Base-by-base conservation (phyloP, 2,888 invertebrate genomes). In the Taphrorychus bicolor region DNA sequence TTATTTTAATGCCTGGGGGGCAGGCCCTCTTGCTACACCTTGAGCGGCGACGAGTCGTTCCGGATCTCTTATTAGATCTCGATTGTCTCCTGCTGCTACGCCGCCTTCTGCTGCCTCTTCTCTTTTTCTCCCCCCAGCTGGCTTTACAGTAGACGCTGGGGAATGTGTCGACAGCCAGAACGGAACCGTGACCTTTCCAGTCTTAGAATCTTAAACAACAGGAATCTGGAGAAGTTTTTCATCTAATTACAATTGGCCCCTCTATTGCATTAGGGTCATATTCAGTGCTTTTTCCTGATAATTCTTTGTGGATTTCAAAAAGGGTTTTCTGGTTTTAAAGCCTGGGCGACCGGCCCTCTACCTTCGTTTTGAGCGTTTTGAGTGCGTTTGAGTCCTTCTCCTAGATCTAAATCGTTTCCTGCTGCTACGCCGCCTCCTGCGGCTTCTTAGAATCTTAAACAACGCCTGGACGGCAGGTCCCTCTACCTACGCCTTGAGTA, bases 281-380 rank as follows among this genome's bases (percentile, higher is more conserved):
- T n/a, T n/a, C n/a, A n/a, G n/a, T n/a, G n/a, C n/a, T n/a, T n/a
- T n/a, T n/a, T n/a, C 76, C 3, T 73, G 73, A 53, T 75, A 73
- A 54, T 78, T 76, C 48, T 75, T 75, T 18, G 48, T 66, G 60
- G 73, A 80, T 62, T 79, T 79, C 24, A 80, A 71, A 68, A 80
- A 80, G 0, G 79, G 78, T 62, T 78, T 78, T 11, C 60, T 70
- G 0, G 75, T 75, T 19, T 72, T 67, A 0, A 53, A 52, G n/a
- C n/a, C n/a, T n/a, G n/a, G n/a, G n/a, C n/a, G n/a, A n/a, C n/a
- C n/a, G n/a, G n/a, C n/a, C n/a, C n/a, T n/a, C n/a, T n/a, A n/a
- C n/a, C 53, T 51, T n/a, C 54, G 53, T 11, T 53, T 58, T 5
- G 51, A 52, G 14, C 58, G 16, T 7, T 7, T 32, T 5, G 7